These are phyloP conservation scores for Brachionus manjavacas DNA, from an alignment of 1,140 invertebrate genomes.

Conservation along the genomic window DNA sequence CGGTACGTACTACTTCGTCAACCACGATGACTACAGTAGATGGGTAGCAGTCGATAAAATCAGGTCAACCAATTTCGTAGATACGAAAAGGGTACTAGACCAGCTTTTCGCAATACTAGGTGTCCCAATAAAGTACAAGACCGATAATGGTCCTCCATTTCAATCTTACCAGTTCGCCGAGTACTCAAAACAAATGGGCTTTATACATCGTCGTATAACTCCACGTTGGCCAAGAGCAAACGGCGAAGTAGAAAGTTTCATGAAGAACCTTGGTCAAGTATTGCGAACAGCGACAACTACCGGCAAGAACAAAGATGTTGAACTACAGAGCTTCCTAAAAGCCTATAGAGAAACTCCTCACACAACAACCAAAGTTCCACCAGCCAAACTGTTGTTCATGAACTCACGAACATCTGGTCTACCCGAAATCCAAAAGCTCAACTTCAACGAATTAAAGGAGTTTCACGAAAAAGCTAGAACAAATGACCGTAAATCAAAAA, in stretches of 20 bases:
- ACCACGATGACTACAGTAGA: conserved; percentile 2
- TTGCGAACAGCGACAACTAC: neutral
- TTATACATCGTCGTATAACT: conserved; percentile 44
- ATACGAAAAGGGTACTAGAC: conserved; percentile 5
- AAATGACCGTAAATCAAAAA: neutral
- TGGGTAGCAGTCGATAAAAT: neutral
- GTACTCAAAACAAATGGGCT: conserved; percentile 20
- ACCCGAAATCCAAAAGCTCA: neutral
- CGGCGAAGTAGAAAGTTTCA: conserved; percentile 44
- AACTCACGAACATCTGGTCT: neutral
- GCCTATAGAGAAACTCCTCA: neutral
- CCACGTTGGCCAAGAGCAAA: conserved; percentile 43
- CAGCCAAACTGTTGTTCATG: neutral
- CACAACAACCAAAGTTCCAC: neutral
- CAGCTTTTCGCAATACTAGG: conserved; percentile 44
- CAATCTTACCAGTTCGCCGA: too few relatives aligned
- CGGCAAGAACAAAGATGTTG: neutral
- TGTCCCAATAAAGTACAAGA: conserved; percentile 39
- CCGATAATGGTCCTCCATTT: too few relatives aligned
- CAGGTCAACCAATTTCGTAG: neutral
- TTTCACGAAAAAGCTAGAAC: neutral
- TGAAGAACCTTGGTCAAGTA: conserved; percentile 33
- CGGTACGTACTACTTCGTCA: neutral
- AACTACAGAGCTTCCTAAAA: neutral
- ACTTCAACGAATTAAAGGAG: neutral